These are phyloP conservation scores for Ethmia dodecea DNA, from an alignment of 2,888 invertebrate species.

Conservation along the genomic window DNA sequence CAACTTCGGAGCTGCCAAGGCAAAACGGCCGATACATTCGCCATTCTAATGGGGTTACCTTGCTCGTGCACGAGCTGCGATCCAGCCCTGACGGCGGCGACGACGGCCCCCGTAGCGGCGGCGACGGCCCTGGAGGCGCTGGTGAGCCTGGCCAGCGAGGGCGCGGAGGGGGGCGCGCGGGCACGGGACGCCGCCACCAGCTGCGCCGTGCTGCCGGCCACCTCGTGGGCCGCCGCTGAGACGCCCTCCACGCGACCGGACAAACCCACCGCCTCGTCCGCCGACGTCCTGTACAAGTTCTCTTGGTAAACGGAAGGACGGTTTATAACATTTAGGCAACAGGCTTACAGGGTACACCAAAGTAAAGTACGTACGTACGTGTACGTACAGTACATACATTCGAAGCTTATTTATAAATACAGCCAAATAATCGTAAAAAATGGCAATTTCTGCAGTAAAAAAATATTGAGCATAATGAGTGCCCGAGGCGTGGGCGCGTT, in stretches of 20 bases:
- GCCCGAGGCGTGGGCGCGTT: too few species aligned
- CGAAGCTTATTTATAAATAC: too few species aligned
- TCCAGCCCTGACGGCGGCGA: conserved; percentile 95
- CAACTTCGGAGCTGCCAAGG: too few species aligned
- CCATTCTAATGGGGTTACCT: conserved; percentile 60
- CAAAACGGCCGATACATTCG: too few species aligned
- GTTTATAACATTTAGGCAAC: too few species aligned
- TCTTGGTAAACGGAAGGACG: too few species aligned
- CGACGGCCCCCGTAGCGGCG: conserved; percentile 92
- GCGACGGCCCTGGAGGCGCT: conserved; percentile 93
- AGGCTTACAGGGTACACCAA: too few species aligned
- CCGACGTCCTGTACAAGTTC: conserved; percentile 91
- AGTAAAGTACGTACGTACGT: too few species aligned
- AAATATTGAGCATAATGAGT: too few species aligned
- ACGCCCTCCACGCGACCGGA: conserved; percentile 94
- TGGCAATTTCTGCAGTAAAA: too few species aligned
- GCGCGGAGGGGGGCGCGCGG: conserved; percentile 91
- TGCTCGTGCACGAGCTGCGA: conserved; percentile 90
- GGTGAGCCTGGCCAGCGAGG: conserved; percentile 87
- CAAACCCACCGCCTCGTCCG: conserved; percentile 92
- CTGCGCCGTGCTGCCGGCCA: conserved; percentile 97
- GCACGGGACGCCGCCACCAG: conserved; percentile 97
- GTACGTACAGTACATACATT: too few species aligned
- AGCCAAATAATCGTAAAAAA: too few species aligned
- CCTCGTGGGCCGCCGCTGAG: conserved; percentile 96